These are phyloP conservation scores for Nannobrachium achirus DNA, from an alignment of 2,113 vertebrate genomes.

Conservation along the genomic window DNA sequence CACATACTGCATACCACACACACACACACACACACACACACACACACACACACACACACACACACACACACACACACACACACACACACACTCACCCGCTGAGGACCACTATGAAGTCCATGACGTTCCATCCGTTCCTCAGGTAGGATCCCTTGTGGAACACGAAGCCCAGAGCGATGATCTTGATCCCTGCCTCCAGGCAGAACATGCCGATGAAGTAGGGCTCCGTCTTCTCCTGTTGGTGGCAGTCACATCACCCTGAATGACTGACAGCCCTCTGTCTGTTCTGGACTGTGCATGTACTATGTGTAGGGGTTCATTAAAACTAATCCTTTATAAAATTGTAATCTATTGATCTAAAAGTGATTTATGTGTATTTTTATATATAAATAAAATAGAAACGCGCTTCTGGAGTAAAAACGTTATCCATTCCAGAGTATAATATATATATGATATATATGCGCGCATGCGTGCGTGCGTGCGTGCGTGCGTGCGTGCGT, in stretches of 20 bases:
- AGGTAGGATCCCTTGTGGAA: slow-evolving; percentile 99
- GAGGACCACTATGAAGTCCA: slow-evolving; percentile 99
- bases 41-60: slow-evolving; percentile 6
- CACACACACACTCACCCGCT: slow-evolving; percentile 87
- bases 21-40: neutral
- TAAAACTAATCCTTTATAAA: no score
- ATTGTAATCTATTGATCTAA: no score
- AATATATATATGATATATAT: neutral
- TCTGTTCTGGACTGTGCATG: no score
- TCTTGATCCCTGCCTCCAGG: slow-evolving; percentile 97
- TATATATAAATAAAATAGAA: no score
- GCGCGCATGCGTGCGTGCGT: slow-evolving; percentile 3
- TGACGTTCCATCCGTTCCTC: slow-evolving; percentile 97
- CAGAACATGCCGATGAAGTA: slow-evolving; percentile 99
- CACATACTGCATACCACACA: no score
- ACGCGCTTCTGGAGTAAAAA: no score
- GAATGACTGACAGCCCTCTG: no score
- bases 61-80: slow-evolving; percentile 20
- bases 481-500: slow-evolving; percentile 15
- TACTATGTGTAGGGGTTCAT: no score
- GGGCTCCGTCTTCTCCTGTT: slow-evolving; percentile 96
- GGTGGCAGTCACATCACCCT: no score
- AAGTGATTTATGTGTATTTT: no score
- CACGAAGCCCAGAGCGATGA: slow-evolving; percentile 94
- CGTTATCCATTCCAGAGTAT: no score